Evolutionary conservation across 2,113 vertebrate genomes (phyloP).

Genomic region (Catagonus wagneri): DNA sequence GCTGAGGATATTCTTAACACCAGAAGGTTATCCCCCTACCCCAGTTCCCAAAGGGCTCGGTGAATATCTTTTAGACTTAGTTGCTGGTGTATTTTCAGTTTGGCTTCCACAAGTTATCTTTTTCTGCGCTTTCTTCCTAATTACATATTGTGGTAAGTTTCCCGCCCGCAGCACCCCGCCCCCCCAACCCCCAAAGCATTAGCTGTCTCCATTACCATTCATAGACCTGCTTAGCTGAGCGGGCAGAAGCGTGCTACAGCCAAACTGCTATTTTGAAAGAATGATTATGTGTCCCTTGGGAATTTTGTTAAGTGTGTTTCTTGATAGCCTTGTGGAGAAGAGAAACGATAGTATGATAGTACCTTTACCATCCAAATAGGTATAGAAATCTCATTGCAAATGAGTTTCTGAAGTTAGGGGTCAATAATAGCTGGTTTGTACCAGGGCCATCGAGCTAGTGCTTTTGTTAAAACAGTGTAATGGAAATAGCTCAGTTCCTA

Average conservation of each 20-base stretch:
- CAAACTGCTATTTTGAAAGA: slow-evolving; percentile 77
- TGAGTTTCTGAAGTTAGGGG: slow-evolving; percentile 42
- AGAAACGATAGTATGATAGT: slow-evolving; percentile 53
- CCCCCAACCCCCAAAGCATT: slow-evolving; percentile 56
- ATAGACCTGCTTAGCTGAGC: slow-evolving; percentile 58
- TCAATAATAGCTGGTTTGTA: slow-evolving; percentile 24
- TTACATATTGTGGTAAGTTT: slow-evolving; percentile 61
- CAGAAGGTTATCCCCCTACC: neutral
- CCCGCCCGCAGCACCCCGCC: neutral
- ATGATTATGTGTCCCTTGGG: slow-evolving; percentile 69
- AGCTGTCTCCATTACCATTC: slow-evolving; percentile 68
- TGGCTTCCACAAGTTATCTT: slow-evolving; percentile 33
- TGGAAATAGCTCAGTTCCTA: slow-evolving; percentile 13
- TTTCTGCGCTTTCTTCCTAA: slow-evolving; percentile 54
- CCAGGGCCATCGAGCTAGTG: neutral
- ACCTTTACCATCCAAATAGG: slow-evolving; percentile 68
- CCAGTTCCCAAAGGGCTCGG: neutral
- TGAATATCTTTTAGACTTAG: neutral
- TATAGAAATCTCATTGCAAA: slow-evolving; percentile 58
- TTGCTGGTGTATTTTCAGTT: slow-evolving; percentile 32
- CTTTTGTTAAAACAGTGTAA: slow-evolving; percentile 48
- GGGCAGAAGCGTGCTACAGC: slow-evolving; percentile 37
- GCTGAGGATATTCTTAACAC: neutral
- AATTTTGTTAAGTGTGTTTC: slow-evolving; percentile 73
- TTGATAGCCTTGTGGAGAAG: slow-evolving; percentile 66